phyloP scores from a whole-genome alignment of 2,888 invertebrate species.

The Drosophila histrio region DNA sequence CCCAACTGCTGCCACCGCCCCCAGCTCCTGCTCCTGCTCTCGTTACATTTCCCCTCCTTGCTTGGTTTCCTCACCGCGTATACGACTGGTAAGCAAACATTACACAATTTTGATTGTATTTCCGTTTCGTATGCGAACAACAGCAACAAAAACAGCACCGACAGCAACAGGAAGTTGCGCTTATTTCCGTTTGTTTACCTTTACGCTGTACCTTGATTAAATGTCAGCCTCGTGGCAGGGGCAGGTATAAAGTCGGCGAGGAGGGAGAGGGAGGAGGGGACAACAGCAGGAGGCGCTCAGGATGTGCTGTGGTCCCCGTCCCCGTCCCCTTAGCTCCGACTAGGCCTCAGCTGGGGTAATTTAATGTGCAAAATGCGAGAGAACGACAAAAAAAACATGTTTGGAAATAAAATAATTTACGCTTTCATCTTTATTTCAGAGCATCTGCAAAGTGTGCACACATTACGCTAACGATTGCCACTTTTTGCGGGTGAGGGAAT shows the following conservation, averaged over 20 bases:
- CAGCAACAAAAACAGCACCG: conserved; percentile 46
- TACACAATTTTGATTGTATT: conserved; percentile 79
- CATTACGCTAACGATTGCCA: conserved; percentile 42
- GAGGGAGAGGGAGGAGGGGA: background rate
- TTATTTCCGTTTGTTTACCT: conserved; percentile 80
- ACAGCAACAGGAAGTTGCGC: conserved; percentile 78
- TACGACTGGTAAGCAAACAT: conserved; percentile 65
- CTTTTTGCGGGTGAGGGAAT: background rate
- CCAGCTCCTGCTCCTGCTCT: background rate
- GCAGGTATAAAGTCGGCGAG: background rate
- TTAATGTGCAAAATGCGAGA: conserved; percentile 32
- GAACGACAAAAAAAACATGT: conserved; percentile 5
- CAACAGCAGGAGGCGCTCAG: background rate
- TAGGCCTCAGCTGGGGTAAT: conserved; percentile 25
- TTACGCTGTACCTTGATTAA: conserved; percentile 75
- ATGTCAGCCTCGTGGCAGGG: conserved; percentile 57
- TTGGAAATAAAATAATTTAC: conserved; percentile 36
- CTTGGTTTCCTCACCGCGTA: conserved; percentile 4
- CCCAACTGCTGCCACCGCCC: background rate
- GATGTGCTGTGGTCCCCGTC: conserved; percentile 44
- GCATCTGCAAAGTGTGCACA: conserved; percentile 24
- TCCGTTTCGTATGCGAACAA: conserved; percentile 72
- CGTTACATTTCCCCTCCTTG: background rate
- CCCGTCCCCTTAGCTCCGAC: background rate
- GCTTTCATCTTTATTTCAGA: conserved; percentile 30